Base-by-base conservation (phyloP, 2,797 vertebrate species). In the Heliangelus exortis region DNA sequence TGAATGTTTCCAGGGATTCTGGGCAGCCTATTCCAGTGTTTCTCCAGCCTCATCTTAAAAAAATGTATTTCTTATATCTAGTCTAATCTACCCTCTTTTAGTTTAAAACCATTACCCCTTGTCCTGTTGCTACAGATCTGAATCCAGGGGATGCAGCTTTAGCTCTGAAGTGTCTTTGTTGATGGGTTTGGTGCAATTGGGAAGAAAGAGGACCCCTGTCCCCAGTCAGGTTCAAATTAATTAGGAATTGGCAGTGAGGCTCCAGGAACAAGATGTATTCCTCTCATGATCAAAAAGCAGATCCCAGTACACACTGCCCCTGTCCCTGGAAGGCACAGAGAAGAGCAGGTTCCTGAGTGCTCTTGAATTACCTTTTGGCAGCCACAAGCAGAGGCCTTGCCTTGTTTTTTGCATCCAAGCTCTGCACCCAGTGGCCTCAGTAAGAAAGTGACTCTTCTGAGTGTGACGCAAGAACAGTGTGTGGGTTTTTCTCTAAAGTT, bases 301-400 rank as follows among this genome's bases (percentile, higher is more conserved):
- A 16, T 77, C 25, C 47, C 3, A 3, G 43, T 77, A 26, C 0
- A 0, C 0, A 2, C 51, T 78, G 45, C 33, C 36, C 19, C 0
- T 0, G 5, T 69, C 55, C 9, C 28, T 39, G 61, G 72, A 34
- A 74, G 55, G 11, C 28, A 28, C 1, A 2, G 34, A 53, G 39
- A 72, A 73, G 31, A 57, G 34, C 21, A 41, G 9, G 31, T 77
- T 74, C 8, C 2, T 23, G 43, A 9, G 23, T 31, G 13, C 26
- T 73, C 31, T 28, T 50, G 22, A 75, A 7, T 57, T 89, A 16
- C 17, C 31, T 84, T 92, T 78, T 83, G 69, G 43, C n/a, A 72
- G 26, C 29, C 28, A 8, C 39, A 41, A 36, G 20, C 65, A 36
- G 28, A 84, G 66, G 50, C 15, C 26, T 82, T 61, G n/a, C 16